Percentiles rank a stretch among this genome's conserved stretches.
phyloP scores from a whole-genome alignment of 92 coral and sea anemone genomes.

The Virgularia gustaviana region DNA sequence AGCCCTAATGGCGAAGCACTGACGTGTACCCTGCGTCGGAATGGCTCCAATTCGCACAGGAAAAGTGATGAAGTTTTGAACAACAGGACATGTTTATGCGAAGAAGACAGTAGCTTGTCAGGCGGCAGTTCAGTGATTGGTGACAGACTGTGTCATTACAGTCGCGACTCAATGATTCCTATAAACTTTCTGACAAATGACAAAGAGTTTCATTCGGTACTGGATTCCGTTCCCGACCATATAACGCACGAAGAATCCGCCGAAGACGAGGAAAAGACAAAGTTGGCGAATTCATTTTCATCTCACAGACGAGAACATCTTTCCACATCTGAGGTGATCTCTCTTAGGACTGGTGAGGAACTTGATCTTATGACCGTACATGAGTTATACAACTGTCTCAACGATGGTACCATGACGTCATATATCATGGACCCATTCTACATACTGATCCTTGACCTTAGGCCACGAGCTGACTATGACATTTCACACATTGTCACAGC shows the following conservation, averaged over 20 bases:
- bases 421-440: conserved; percentile 85
- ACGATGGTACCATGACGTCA: conserved; percentile 78
- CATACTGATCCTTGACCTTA: conserved; percentile 71
- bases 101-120: background rate
- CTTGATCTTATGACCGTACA: conserved; percentile 48
- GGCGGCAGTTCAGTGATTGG: conserved; percentile 19
- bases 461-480: conserved; percentile 59
- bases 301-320: conserved; percentile 26
- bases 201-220: background rate
- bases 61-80: background rate
- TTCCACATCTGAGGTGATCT: conserved; percentile 27
- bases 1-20: background rate
- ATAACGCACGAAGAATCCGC: background rate
- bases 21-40: conserved; percentile 10
- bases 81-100: background rate
- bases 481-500: conserved; percentile 69
- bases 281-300: background rate
- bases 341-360: conserved; percentile 27
- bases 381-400: conserved; percentile 81
- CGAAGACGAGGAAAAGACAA: conserved; percentile 18
- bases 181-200: background rate
- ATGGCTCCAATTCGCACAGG: conserved; percentile 11
- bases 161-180: conserved; percentile 27
- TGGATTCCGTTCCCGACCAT: background rate
- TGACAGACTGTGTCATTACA: conserved; percentile 25